Conservation (phyloP, 35 echinoderm and acorn worm species). For the Heliocidaris tuberculata region DNA sequence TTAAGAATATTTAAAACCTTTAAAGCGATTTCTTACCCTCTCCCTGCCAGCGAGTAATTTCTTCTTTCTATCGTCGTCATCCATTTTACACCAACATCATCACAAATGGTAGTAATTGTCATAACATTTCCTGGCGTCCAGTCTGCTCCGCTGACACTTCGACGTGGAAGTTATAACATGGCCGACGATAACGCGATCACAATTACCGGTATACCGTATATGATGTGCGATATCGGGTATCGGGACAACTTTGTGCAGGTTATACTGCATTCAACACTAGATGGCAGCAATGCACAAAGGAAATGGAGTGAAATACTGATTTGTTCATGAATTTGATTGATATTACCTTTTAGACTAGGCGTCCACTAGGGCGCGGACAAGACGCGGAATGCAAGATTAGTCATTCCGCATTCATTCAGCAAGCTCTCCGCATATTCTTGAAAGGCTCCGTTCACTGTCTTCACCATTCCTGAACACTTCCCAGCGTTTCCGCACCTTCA, state of each 20-base stretch:
- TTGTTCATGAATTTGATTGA: no score
- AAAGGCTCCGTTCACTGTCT: no score
- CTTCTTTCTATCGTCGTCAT: constrained; percentile 76
- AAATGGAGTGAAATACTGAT: no score
- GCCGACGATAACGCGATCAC: background rate
- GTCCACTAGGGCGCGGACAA: no score
- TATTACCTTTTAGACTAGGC: no score
- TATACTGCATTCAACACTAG: background rate
- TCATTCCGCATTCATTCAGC: no score
- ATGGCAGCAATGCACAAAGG: background rate
- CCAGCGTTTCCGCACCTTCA: no score
- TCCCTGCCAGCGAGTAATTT: constrained; percentile 76
- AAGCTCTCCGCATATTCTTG: no score
- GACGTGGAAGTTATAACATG: constrained; percentile 48
- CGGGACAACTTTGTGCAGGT: no score
- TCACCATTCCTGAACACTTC: no score
- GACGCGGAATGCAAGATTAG: no score
- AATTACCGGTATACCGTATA: no score
- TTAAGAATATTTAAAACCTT: background rate
- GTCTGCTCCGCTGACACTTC: background rate
- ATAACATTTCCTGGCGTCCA: background rate
- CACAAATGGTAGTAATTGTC: background rate
- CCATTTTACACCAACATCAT: constrained; percentile 51
- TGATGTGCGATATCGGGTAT: background rate
- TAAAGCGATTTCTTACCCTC: constrained; percentile 55